These are phyloP conservation scores for Delia radicum DNA, from an alignment of 1,140 invertebrate species.

Conservation along the genomic window DNA sequence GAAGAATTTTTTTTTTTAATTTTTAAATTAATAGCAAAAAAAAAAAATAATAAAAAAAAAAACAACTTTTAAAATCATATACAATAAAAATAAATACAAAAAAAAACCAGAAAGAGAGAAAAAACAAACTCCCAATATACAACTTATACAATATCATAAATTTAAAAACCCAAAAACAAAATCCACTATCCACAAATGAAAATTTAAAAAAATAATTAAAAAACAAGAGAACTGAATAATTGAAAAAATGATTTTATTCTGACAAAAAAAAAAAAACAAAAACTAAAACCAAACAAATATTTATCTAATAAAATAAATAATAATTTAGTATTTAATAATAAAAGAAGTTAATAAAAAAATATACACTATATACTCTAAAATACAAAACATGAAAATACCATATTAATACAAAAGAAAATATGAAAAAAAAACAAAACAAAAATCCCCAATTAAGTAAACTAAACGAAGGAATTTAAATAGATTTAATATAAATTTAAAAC, in stretches of 20 bases:
- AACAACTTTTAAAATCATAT: conserved; percentile 25
- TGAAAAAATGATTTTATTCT: conserved; percentile 28
- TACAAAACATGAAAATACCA: neutral
- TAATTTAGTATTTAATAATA: neutral
- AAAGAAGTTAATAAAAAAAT: neutral
- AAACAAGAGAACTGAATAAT: conserved; percentile 31
- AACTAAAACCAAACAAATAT: conserved; percentile 1
- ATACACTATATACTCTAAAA: conserved; percentile 1
- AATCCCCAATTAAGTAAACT: conserved; percentile 11
- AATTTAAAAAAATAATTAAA: conserved; percentile 8
- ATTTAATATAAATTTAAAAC: neutral
- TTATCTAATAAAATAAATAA: conserved; percentile 1
- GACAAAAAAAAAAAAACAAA: conserved; percentile 24
- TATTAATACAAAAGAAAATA: neutral
- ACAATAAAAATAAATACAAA: conserved; percentile 16
- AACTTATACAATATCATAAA: conserved; percentile 27
- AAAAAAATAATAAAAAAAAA: conserved; percentile 20
- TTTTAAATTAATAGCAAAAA: conserved; percentile 20
- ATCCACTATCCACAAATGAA: neutral
- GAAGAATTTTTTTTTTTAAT: conserved; percentile 53
- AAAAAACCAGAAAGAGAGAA: conserved; percentile 5
- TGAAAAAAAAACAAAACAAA: neutral
- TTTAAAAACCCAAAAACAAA: conserved; percentile 24
- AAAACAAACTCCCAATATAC: conserved; percentile 13
- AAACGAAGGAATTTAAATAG: conserved; percentile 23